Base-by-base conservation (phyloP, 2,113 vertebrate genomes). In the Onychostruthus taczanowskii region DNA sequence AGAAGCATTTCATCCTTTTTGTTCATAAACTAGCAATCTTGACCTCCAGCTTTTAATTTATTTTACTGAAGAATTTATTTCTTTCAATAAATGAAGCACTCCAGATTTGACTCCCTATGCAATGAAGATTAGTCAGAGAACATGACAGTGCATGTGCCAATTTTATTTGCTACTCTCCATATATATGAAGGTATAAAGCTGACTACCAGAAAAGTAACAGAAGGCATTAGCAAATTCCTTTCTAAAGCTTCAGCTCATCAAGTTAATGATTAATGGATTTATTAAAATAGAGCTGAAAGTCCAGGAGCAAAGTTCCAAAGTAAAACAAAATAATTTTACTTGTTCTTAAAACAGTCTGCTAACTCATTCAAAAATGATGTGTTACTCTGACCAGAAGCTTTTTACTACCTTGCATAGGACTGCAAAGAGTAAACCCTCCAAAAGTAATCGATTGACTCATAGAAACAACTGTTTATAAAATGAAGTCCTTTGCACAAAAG, bases 61-160 rank as follows among this genome's bases (percentile, higher is more conserved):
- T 66, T 84, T 87, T 63, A 89, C 43, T 70, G 43, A 89, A 93
- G 77, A 84, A 85, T 93, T 93, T 84, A 83, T 85, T 83, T 94
- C 21, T 37, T 85, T 86, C 75, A 90, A 76, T 35, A 85, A 93
- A 81, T 50, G 22, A 68, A 15, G 15, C 31, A 83, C 68, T 85
- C 22, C 33, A 75, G 20, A 87, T 93, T 85, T 93, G 43, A 24
- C 27, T 67, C 2, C 78, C 47, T 77, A 56, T 63, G 44, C 39
- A 87, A 77, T 15, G 68, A 62, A 74, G 24, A 80, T 69, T 81
- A 58, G 18, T 53, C 23, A 81, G 56, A 52, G 28, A 85, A 11
- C 26, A 53, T 56, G 49, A 56, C 27, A 47, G 21, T 17, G 28
- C 72, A 69, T 2, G 2, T 27, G 79, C 18, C 23, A 11, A 19